Evolutionary conservation across 2,113 vertebrate species (phyloP), one percentile per base, ranked within the genome.

Genomic region (Corythornis cristatus): DNA sequence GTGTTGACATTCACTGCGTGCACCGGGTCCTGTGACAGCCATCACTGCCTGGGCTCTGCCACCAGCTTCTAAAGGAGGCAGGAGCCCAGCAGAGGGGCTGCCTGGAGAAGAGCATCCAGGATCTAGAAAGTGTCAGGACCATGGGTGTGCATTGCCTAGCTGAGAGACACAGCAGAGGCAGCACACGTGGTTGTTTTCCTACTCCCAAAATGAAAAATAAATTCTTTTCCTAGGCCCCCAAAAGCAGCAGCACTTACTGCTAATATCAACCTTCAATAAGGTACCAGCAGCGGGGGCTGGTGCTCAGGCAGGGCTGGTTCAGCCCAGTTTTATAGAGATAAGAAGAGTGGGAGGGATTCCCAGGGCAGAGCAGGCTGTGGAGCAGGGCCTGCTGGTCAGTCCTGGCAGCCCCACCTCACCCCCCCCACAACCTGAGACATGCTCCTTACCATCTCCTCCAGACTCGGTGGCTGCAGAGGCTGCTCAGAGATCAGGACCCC

Each of bases 401-500:
- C 51, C 53, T 23, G 62, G 97, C 93, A 96, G 92, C 15, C 66
- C 77, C 11, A 29, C 29, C 26, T 40, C 67, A 53, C 22, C 25
- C 6, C 1, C 0, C 46, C n/a, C 33, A 33, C 33, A 33, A 33
- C 65, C 61, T 2, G 1, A 48, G 42, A 60, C 58, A 61, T 0
- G 0, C 8, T 90, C 50, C 15, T 95, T 70, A 97, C 95, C 96
- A 95, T 93, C 46, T 96, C 81, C 53, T 91, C 84, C n/a, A 68
- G 20, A 20, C 15, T 56, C 3, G 79, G 25, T 10, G 60, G 43
- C 25, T 70, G 61, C 2, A 29, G 60, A 0, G 9, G 50, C 11
- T 72, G 62, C 51, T 96, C 78, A 21, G 86, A 45, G 21, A 87
- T 50, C 57, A 97, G 71, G 8, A 61, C 25, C 8, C 96, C 98